phyloP scores from a whole-genome alignment of 2,888 invertebrate species.

The Gonocerus acuteangulatus region DNA sequence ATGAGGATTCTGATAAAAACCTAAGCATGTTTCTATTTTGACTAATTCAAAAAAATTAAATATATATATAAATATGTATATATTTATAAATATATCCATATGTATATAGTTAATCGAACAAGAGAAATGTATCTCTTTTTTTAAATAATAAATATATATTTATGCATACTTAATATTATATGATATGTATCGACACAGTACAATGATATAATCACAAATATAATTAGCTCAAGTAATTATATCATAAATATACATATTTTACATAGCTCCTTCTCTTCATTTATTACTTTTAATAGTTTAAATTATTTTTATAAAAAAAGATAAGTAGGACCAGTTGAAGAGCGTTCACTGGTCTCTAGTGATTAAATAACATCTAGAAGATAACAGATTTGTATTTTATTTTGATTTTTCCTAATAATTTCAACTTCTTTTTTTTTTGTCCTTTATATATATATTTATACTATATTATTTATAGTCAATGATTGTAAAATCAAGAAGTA shows the following conservation, averaged over 20 bases:
- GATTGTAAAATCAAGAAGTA: slow-evolving; percentile 25
- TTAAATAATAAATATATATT: slow-evolving; percentile 29
- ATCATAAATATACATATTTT: slow-evolving; percentile 33
- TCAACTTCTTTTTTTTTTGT: slow-evolving; percentile 15
- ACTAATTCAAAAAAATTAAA: slow-evolving; percentile 12
- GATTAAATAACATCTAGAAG: slow-evolving; percentile 18
- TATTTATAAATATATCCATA: slow-evolving; percentile 13
- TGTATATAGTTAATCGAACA: slow-evolving; percentile 16
- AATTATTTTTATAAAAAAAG: slow-evolving; percentile 14
- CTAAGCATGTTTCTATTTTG: slow-evolving; percentile 13
- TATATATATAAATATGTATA: slow-evolving; percentile 17
- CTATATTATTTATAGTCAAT: not conserved
- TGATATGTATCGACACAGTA: slow-evolving; percentile 39
- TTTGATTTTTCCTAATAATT: slow-evolving; percentile 12
- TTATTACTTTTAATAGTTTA: slow-evolving; percentile 15
- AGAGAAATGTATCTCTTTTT: slow-evolving; percentile 15
- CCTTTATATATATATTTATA: slow-evolving; percentile 8
- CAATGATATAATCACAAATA: slow-evolving; percentile 37
- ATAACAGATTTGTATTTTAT: slow-evolving; percentile 15
- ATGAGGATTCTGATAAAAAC: slow-evolving; percentile 19
- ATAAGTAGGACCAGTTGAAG: slow-evolving; percentile 13
- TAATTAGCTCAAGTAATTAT: slow-evolving; percentile 34
- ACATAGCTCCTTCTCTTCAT: slow-evolving; percentile 33
- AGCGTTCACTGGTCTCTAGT: slow-evolving; percentile 18
- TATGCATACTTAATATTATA: slow-evolving; percentile 33